phyloP scores from a whole-genome alignment of 92 coral and sea anemone species.

The Chrysogorgia sp. region DNA sequence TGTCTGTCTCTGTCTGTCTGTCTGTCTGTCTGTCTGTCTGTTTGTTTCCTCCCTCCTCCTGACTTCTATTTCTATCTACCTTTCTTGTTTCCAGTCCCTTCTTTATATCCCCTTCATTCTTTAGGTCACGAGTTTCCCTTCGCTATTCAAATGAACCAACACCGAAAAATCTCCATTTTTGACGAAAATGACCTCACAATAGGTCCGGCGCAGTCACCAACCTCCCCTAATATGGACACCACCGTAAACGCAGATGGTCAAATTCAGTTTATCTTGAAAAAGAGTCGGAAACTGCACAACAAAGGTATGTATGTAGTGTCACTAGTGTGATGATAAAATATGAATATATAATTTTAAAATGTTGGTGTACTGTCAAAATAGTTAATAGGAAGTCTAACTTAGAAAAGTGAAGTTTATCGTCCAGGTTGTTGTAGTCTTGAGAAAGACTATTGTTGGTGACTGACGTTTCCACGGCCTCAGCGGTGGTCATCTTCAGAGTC shows the following conservation, averaged over 20 bases:
- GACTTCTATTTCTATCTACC: too few species aligned
- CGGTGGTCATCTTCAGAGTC: too few species aligned
- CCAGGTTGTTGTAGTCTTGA: too few species aligned
- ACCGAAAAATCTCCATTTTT: slow-evolving; percentile 78
- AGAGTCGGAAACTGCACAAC: slow-evolving; percentile 73
- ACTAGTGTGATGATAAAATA: too few species aligned
- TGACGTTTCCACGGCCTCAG: too few species aligned
- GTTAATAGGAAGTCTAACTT: too few species aligned
- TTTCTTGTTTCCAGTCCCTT: neutral
- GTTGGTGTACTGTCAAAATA: too few species aligned
- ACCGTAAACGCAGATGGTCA: slow-evolving; percentile 77
- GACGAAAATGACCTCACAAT: slow-evolving; percentile 71
- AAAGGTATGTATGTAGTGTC: slow-evolving; percentile 73
- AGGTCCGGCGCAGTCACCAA: slow-evolving; percentile 71
- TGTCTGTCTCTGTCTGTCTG: neutral
- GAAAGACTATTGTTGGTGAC: too few species aligned
- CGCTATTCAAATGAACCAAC: slow-evolving; percentile 97
- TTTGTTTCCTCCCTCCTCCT: too few species aligned
- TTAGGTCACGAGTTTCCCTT: slow-evolving; percentile 98
- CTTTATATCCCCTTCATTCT: neutral
- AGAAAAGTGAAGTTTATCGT: too few species aligned
- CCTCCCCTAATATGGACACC: slow-evolving; percentile 77
- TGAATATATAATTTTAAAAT: too few species aligned
- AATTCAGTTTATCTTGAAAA: slow-evolving; percentile 89
- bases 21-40: too few species aligned